These are phyloP conservation scores for Sparidentex hasta DNA, from an alignment of 2,797 vertebrate species.

Conservation along the genomic window DNA sequence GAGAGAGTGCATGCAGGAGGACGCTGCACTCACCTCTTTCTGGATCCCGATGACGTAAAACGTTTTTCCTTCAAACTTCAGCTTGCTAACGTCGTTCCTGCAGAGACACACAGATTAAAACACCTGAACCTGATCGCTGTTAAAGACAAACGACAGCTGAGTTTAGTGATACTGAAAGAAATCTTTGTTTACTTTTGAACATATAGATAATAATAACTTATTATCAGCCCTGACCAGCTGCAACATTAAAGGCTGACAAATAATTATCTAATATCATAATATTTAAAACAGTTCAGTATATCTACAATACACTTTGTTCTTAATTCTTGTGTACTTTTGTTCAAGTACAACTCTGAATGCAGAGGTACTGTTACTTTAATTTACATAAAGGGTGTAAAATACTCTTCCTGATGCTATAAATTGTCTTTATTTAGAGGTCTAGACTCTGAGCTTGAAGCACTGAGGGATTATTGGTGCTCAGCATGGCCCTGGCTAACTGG, in stretches of 20 bases:
- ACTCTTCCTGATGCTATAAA: no score
- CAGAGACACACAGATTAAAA: constrained; percentile 53
- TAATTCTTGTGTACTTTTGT: background rate
- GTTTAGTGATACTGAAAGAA: no score
- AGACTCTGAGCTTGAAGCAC: no score
- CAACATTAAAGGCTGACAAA: background rate
- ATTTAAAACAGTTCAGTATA: background rate
- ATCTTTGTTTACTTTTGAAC: background rate
- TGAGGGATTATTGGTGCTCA: no score
- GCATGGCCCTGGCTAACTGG: no score
- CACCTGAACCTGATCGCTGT: background rate
- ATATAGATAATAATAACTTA: no score
- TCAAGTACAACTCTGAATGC: background rate
- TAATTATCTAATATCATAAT: background rate
- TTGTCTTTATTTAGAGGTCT: no score
- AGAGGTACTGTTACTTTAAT: background rate
- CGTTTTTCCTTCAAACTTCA: constrained; percentile 99
- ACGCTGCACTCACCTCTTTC: constrained; percentile 90
- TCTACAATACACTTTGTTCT: background rate
- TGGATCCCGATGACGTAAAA: constrained; percentile 96
- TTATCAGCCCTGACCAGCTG: background rate
- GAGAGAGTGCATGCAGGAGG: constrained; percentile 6
- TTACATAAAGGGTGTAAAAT: no score
- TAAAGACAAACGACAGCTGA: background rate
- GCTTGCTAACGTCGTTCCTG: constrained; percentile 96